phyloP scores from a whole-genome alignment of 2,113 vertebrate species.

The Spheniscus mendiculus region DNA sequence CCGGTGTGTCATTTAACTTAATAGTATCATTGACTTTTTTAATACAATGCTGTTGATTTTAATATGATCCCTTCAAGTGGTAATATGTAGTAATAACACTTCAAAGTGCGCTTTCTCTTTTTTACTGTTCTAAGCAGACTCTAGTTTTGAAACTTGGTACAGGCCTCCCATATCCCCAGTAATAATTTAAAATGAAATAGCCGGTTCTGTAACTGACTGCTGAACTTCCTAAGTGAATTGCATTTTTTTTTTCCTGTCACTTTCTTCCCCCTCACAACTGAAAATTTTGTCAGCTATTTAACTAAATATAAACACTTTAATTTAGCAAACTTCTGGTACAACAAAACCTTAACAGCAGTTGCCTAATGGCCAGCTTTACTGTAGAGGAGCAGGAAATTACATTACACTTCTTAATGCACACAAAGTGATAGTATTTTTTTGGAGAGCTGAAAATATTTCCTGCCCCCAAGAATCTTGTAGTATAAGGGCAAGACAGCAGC shows the following conservation, averaged over 20 bases:
- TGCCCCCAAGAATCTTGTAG: neutral
- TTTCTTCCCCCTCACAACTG: neutral
- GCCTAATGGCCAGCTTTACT: neutral
- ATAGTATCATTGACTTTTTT: neutral
- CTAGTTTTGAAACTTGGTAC: neutral
- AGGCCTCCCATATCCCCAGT: neutral
- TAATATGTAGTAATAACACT: neutral
- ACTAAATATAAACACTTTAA: too few species aligned
- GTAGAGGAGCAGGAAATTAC: neutral
- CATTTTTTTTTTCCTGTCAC: neutral
- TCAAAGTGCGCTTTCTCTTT: neutral
- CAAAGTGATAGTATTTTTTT: too few species aligned
- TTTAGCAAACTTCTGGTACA: neutral
- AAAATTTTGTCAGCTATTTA: neutral
- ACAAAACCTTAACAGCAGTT: neutral
- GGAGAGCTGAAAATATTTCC: too few species aligned
- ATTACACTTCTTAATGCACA: too few species aligned
- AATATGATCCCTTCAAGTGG: neutral
- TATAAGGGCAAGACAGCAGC: neutral
- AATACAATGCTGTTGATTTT: neutral
- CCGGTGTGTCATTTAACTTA: neutral
- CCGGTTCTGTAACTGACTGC: neutral
- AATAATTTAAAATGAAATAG: neutral
- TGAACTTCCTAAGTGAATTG: neutral
- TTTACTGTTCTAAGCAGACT: neutral